A percentile compares a stretch with the other conserved stretches of the same genome.
These are phyloP conservation scores for Phasianus colchicus DNA, from an alignment of 2,113 vertebrate genomes.

Conservation along the genomic window DNA sequence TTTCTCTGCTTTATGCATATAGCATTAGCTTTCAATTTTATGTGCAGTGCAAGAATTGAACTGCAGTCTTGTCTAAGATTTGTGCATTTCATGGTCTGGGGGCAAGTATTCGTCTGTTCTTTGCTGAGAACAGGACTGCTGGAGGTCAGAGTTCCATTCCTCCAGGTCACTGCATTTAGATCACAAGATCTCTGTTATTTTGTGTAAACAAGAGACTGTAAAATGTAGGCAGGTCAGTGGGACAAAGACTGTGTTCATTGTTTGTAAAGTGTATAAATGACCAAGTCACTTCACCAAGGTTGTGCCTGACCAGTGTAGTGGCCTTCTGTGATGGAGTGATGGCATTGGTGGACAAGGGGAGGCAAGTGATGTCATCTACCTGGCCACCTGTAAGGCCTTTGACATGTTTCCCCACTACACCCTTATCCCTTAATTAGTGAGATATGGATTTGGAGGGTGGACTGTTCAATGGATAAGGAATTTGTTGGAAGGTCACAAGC, in stretches of 20 bases:
- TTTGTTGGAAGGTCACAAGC: too few species aligned
- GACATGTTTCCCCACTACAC: too few species aligned
- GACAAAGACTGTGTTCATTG: background rate
- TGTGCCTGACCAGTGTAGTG: too few species aligned
- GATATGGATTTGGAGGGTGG: too few species aligned
- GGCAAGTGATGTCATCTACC: too few species aligned
- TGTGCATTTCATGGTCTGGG: background rate
- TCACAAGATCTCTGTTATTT: background rate
- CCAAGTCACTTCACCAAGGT: background rate
- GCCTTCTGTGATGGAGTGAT: too few species aligned
- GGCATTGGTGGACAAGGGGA: too few species aligned
- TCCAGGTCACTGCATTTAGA: background rate
- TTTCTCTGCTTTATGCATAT: background rate
- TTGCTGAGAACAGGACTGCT: background rate
- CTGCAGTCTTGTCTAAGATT: background rate
- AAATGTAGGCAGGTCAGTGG: background rate
- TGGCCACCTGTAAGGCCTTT: too few species aligned
- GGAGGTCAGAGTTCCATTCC: slow-evolving; percentile 32
- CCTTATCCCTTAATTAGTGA: too few species aligned
- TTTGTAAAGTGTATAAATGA: background rate
- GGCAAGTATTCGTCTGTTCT: background rate
- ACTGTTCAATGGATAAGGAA: too few species aligned
- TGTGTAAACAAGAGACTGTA: background rate
- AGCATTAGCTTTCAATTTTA: slow-evolving; percentile 15
- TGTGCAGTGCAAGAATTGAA: background rate